Evolutionary conservation across 2,797 vertebrate genomes (phyloP).

Genomic region (Acridotheres tristis): DNA sequence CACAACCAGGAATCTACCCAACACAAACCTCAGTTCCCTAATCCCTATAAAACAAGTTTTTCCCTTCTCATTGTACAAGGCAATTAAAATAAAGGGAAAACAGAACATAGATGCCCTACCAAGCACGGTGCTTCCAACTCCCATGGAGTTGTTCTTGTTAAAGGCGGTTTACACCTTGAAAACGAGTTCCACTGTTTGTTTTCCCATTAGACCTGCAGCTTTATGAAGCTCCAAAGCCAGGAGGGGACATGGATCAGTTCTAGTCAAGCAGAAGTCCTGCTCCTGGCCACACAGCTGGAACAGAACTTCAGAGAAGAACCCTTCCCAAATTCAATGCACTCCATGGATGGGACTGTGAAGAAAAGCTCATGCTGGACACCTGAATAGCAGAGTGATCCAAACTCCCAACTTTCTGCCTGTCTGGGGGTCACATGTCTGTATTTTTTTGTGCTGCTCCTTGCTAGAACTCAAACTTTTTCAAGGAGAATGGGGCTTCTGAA

Average conservation of each 20-base stretch:
- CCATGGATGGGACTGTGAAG: rapidly evolving
- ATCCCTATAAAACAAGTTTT: neutral
- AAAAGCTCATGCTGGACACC: neutral
- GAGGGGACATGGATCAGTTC: neutral
- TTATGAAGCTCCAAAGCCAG: neutral
- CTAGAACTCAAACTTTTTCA: slow-evolving; percentile 38
- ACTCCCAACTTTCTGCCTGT: neutral
- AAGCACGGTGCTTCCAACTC: neutral
- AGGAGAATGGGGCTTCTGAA: neutral
- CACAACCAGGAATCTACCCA: neutral
- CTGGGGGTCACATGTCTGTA: neutral
- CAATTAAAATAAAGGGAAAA: neutral
- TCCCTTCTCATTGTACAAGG: neutral
- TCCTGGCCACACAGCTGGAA: neutral
- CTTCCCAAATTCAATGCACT: neutral
- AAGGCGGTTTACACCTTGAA: neutral
- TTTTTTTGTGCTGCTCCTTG: neutral
- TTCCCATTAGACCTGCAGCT: neutral
- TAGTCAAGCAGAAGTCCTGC: neutral
- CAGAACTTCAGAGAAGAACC: neutral
- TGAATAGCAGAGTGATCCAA: neutral
- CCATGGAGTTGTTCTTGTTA: neutral
- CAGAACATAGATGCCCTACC: rapidly evolving
- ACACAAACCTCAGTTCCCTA: neutral
- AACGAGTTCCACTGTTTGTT: neutral